Conservation (phyloP, 2,113 vertebrate species). For the Bambusicola thoracicus region DNA sequence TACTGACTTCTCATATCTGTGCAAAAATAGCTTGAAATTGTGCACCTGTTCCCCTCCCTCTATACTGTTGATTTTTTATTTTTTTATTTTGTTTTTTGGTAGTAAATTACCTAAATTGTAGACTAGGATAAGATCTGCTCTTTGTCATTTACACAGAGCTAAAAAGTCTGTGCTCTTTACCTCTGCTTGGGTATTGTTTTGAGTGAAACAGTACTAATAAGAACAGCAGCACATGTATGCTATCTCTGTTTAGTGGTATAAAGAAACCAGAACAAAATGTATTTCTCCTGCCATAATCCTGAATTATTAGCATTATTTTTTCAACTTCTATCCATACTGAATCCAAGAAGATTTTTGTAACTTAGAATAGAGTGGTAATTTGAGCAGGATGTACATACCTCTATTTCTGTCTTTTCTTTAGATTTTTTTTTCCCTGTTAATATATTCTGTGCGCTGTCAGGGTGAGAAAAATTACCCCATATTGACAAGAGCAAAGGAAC, state of each 20-base stretch:
- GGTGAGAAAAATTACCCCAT: slow-evolving; percentile 18
- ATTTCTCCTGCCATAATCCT: neutral
- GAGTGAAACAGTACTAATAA: neutral
- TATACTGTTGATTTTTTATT: neutral
- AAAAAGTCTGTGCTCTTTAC: neutral
- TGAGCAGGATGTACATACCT: neutral
- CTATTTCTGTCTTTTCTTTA: neutral
- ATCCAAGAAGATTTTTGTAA: neutral
- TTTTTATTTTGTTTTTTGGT: too few relatives aligned
- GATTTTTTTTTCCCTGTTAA: neutral
- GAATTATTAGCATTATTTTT: neutral
- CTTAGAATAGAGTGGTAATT: neutral
- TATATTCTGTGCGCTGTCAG: slow-evolving; percentile 9
- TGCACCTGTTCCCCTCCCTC: neutral
- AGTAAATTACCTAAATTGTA: neutral
- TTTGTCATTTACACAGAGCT: neutral
- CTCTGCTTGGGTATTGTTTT: neutral
- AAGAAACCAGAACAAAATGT: neutral
- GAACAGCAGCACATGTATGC: neutral
- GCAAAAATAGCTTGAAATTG: neutral
- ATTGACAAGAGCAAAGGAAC: neutral
- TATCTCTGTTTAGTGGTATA: neutral
- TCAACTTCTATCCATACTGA: neutral
- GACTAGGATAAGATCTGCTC: neutral
- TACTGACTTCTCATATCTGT: neutral